Evolutionary conservation across 1,140 invertebrate species (phyloP), one percentile per base, ranked within the genome.

Genomic region (Lamellibrachia luymesi): DNA sequence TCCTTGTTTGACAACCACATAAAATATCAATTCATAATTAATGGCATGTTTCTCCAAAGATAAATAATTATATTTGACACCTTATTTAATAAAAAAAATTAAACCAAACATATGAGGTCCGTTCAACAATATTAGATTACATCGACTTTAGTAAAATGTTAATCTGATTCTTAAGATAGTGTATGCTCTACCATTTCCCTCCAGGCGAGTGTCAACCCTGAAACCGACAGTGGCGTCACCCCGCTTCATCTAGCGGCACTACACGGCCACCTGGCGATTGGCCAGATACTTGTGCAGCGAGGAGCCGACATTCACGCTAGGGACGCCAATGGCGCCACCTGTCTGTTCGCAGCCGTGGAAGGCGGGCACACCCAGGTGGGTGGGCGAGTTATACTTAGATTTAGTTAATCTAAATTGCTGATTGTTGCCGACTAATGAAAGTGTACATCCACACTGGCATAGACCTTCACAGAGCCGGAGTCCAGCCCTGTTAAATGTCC

Each of bases 261-360:
- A 25, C 93, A 92, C 50, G 93, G 93, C n/a, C 93, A 93, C 90
- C 50, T 91, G 52, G 92, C 56, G 50, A 51, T 93, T 25, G 90
- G 91, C 22, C 50, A 52, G 50, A 10, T 52, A 38, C 91, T 93
- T 25, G n/a, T 93, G 51, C 80, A 93, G 25, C 50, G n/a, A 17
- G 92, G 92, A 0, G 92, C 92, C n/a, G 92, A 93, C 50, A 91
- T 93, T 51, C 90, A 91, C 50, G 51, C 89, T 10, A 93, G 90
- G 27, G 91, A 80, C 13, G 91, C 52, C n/a, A 50, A 93, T 51
- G 93, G 92, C 25, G 50, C 50, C 90, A 93, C 93, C 51, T 51
- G 92, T 22, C 92, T 93, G n/a, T 92, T 90, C 64, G 22, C 80
- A 25, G 93, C 93, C 49, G 92, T 91, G 10, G 92, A 93, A 92